phyloP scores from a whole-genome alignment of 2,113 vertebrate genomes.

The Prietella phreatophila region DNA sequence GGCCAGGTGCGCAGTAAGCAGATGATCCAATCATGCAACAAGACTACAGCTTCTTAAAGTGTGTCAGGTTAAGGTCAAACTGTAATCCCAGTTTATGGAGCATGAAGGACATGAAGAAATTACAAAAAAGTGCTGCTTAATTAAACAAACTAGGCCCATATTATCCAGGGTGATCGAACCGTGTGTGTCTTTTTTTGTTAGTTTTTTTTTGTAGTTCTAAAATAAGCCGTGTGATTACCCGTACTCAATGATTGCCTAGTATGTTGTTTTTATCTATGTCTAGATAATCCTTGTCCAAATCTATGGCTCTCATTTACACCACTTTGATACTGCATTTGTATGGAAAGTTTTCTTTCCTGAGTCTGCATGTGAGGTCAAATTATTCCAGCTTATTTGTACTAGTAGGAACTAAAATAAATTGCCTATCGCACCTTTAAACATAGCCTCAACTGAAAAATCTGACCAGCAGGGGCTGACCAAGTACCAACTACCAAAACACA shows the following conservation, averaged over 20 bases:
- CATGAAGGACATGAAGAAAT: not conserved
- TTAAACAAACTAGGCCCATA: not conserved
- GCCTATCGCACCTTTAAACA: not conserved
- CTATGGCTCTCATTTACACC: not conserved
- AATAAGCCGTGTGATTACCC: not conserved
- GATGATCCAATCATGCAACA: slow-evolving; percentile 6
- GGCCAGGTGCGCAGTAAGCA: not conserved
- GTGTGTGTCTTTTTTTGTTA: no score
- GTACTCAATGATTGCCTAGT: not conserved
- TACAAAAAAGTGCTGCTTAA: not conserved
- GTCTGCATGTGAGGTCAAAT: not conserved
- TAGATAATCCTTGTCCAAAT: not conserved
- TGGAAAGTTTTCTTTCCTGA: not conserved
- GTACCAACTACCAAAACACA: not conserved
- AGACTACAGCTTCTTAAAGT: not conserved
- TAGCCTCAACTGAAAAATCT: not conserved
- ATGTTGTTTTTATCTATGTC: not conserved
- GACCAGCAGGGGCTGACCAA: not conserved
- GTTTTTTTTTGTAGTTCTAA: not conserved
- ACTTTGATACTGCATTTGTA: not conserved
- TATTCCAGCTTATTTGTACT: not conserved
- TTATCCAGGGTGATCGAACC: not conserved
- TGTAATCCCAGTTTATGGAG: not conserved
- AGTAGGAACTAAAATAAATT: not conserved
- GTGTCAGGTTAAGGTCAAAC: not conserved